These are phyloP conservation scores for Athalia rosae DNA, from an alignment of 2,888 invertebrate species.

Conservation along the genomic window DNA sequence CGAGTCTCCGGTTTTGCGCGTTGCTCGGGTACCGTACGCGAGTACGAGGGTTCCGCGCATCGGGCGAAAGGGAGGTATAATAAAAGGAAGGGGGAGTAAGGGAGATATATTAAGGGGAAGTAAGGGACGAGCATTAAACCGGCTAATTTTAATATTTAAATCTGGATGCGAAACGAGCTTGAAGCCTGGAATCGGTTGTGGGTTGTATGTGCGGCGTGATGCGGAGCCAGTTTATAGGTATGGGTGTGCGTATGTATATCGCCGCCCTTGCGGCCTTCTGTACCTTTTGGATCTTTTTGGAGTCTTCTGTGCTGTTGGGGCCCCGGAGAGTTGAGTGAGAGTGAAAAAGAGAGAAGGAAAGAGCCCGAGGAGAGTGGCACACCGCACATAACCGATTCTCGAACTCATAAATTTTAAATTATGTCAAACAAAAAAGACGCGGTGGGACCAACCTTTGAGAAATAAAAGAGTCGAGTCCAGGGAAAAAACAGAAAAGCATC, in stretches of 20 bases:
- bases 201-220: constrained; percentile 39
- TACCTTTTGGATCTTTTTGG: constrained; percentile 1
- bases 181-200: constrained; percentile 33
- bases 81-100: neutral
- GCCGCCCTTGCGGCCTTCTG: neutral
- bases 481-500: constrained; percentile 43
- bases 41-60: no score
- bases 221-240: constrained; percentile 35
- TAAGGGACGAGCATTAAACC: constrained; percentile 52
- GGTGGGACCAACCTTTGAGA: constrained; percentile 37
- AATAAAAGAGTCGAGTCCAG: constrained; percentile 22
- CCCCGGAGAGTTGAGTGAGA: constrained; percentile 43
- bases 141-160: constrained; percentile 73
- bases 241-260: no score
- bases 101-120: neutral
- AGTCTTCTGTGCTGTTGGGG: constrained; percentile 42
- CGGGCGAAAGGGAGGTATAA: no score
- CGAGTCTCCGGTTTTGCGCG: no score
- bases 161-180: constrained; percentile 62
- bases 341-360: constrained; percentile 47
- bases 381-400: constrained; percentile 66
- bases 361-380: constrained; percentile 48
- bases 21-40: no score
- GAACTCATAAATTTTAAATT: constrained; percentile 73
- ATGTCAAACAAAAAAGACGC: constrained; percentile 65